Evolutionary conservation across 1,140 invertebrate species (phyloP).

Genomic region (Drosophila jambulina): DNA sequence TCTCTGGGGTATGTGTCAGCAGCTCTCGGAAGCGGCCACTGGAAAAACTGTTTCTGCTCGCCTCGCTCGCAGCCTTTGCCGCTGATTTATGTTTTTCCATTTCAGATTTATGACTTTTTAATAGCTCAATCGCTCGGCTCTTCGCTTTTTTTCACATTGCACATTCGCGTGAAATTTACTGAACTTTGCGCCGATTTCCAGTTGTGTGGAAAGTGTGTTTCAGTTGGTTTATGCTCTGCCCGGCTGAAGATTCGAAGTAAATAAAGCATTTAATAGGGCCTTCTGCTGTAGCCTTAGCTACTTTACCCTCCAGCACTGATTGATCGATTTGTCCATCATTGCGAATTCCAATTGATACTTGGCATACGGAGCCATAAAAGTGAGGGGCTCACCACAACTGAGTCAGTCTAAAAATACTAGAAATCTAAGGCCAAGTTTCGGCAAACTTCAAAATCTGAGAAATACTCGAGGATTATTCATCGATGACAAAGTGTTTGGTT

Average conservation of each 20-base stretch:
- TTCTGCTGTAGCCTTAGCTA: conserved; percentile 35
- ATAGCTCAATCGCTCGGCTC: conserved; percentile 74
- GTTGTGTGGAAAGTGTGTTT: conserved; percentile 55
- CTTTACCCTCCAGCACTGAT: conserved; percentile 25
- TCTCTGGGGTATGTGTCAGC: conserved; percentile 47
- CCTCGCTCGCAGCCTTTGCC: conserved; percentile 58
- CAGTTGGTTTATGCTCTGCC: conserved; percentile 16
- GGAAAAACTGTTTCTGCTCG: conserved; percentile 65
- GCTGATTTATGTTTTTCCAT: conserved; percentile 82
- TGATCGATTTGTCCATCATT: conserved; percentile 46
- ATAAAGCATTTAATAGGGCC: conserved; percentile 57
- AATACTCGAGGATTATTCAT: conserved; percentile 34
- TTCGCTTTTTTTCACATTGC: conserved; percentile 64
- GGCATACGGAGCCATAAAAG: conserved; percentile 18
- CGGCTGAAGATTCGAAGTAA: conserved; percentile 46
- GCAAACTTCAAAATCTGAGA: conserved; percentile 46
- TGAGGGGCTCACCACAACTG: conserved; percentile 13
- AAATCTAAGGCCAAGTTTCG: conserved; percentile 22
- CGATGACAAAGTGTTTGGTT: conserved; percentile 44
- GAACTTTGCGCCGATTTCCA: conserved; percentile 72
- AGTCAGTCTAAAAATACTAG: conserved; percentile 42
- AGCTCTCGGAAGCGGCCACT: conserved; percentile 54
- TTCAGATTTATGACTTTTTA: conserved; percentile 83
- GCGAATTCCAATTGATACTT: conserved; percentile 29
- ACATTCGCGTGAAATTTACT: conserved; percentile 81